Evolutionary conservation across 2,113 vertebrate genomes (phyloP).

Genomic region (Okapia johnstoni): DNA sequence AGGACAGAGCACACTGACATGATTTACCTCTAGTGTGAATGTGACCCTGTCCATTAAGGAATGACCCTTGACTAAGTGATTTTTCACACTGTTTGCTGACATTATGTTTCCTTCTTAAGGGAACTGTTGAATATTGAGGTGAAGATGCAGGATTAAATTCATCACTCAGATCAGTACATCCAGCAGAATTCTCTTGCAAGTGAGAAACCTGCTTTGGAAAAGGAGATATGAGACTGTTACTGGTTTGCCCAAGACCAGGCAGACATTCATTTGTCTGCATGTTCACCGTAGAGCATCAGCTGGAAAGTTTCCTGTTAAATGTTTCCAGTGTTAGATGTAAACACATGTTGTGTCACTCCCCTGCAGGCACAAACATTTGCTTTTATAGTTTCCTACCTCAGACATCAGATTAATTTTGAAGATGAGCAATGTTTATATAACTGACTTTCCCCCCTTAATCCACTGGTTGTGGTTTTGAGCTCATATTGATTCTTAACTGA

Average conservation of each 20-base stretch:
- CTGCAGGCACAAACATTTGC: background rate
- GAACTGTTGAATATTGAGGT: background rate
- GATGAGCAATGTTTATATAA: background rate
- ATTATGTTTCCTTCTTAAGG: background rate
- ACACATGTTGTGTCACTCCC: background rate
- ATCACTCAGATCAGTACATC: background rate
- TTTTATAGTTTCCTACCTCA: background rate
- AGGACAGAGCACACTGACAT: background rate
- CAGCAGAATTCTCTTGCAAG: background rate
- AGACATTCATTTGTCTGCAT: background rate
- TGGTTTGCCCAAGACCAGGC: background rate
- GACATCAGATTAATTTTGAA: background rate
- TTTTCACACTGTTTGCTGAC: background rate
- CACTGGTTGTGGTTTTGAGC: background rate
- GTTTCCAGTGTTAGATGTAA: background rate
- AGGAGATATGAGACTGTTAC: background rate
- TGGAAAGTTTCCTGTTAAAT: background rate
- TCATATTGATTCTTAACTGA: background rate
- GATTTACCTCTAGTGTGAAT: background rate
- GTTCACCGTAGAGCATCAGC: background rate
- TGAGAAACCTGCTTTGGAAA: background rate
- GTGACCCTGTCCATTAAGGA: background rate
- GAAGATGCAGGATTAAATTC: background rate
- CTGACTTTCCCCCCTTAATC: background rate
- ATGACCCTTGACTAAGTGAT: background rate